phyloP scores from a whole-genome alignment of 2,113 vertebrate species.

The Pleuronectes platessa region DNA sequence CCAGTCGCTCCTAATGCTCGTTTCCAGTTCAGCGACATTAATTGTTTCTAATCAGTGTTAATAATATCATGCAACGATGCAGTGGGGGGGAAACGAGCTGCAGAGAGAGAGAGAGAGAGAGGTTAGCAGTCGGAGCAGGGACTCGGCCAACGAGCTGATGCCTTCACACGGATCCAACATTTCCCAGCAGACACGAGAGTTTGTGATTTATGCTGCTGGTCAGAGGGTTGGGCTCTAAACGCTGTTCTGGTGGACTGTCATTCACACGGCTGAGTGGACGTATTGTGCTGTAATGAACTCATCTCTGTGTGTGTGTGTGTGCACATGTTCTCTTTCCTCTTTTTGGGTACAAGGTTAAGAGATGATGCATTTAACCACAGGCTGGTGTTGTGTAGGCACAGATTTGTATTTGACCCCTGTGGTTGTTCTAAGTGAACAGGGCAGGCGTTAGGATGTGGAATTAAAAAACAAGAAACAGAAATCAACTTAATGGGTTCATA shows the following conservation, averaged over 20 bases:
- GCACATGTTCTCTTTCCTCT: too few relatives aligned
- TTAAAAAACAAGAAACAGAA: too few relatives aligned
- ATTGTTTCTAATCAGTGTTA: conserved; percentile 29
- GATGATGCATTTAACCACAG: too few relatives aligned
- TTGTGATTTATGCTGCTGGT: conserved; percentile 12
- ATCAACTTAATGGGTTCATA: too few relatives aligned
- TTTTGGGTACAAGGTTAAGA: too few relatives aligned
- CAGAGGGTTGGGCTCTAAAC: conserved; percentile 2
- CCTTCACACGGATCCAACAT: neutral
- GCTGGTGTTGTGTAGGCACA: too few relatives aligned
- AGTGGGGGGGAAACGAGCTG: neutral
- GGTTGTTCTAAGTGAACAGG: too few relatives aligned
- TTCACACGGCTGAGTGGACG: conserved; percentile 4
- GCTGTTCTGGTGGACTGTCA: neutral
- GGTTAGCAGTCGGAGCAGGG: neutral
- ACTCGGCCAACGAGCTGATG: conserved; percentile 29
- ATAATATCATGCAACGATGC: neutral
- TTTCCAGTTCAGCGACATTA: conserved; percentile 17
- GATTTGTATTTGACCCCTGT: too few relatives aligned
- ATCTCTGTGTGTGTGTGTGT: neutral
- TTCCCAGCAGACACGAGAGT: conserved; percentile 9
- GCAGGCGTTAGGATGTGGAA: too few relatives aligned
- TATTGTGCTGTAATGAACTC: conserved; percentile 7
- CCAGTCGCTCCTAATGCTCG: too few relatives aligned
- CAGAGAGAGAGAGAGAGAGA: conserved; percentile 1